Base-by-base conservation (phyloP, 2,797 vertebrate genomes). In the Arctocebus calabarensis region DNA sequence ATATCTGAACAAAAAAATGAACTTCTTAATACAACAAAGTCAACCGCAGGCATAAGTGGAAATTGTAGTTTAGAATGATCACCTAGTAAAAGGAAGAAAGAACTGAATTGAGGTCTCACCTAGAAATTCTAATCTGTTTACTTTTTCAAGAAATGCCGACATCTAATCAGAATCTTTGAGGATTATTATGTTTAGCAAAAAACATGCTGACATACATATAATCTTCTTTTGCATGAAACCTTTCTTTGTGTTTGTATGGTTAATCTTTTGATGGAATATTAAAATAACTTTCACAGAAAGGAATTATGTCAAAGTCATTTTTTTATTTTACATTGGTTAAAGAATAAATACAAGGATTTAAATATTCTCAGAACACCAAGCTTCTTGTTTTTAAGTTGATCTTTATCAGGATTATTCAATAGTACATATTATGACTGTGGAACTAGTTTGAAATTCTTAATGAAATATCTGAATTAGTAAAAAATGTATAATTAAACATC, bases 131-230 rank as follows among this genome's bases (percentile, higher is more conserved):
- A 88, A 90, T 83, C 79, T 59, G 7, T 43, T 95, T 83, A 84
- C 29, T 70, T 78, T 93, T 87, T 83, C 11, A 87, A 77, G n/a
- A 94, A 95, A 61, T 83, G 48, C 61, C 94, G 52, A 94, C 34
- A 93, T 55, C 3, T 81, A 78, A 92, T 95, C 57, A 96, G 74
- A 94, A 94, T 86, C 2, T 79, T 95, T 86, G 8, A 96, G 20
- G 19, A 92, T 81, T 66, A 85, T 90, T 75, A 70, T 92, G 8
- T 90, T 94, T 88, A 59, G 7, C 62, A 88, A 94, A 91, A 92
- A 92, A 62, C 71, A 55, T 82, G 20, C 68, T 95, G 95, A 66
- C 5, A 29, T 82, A 59, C 5, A 37, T 92, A 61, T 45, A 45
- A 95, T 92, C 14, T 37, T 83, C 3, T 77, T 77, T 71, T 92